Evolutionary conservation across 30 jellyfish, hydroid and myxozoan genomes (phyloP), one percentile per base, ranked within the genome.

Genomic region (Hydractinia echinata): DNA sequence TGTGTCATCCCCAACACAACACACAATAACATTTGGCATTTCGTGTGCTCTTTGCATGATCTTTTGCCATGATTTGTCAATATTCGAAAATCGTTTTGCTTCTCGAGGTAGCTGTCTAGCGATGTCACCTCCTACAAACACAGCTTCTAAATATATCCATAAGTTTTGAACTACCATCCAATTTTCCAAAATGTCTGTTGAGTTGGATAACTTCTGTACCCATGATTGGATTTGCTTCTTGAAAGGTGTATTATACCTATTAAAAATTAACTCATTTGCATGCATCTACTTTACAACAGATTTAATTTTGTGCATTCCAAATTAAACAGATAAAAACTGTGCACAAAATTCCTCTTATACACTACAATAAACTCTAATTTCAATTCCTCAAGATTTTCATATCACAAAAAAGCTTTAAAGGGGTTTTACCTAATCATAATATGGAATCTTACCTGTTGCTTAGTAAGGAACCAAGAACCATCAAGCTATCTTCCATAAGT

Each of bases 1-100:
- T 4, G 96, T 89, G 51, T 89, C 96, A 79, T 89, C 96, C 19
- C 96, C 96, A 53, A 85, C 95, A 89, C 96, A 89, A 58, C 96
- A 89, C 52, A 80, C 82, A 49, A 89, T 85, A 72, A 89, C 96
- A 85, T 89, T 89, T 50, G 95, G 88, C 8, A 76, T 79, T 50
- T 89, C 96, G 78, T 89, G 96, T 0, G 96, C 96, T 8, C 96
- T 76, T 54, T 84, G 83, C 96, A 89, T 89, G 7, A 89, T 89
- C 79, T 89, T 89, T 88, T 81, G 82, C 96, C 96, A 89, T 52
- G 96, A 89, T 76, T 89, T 89, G 66, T 89, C 96, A 56, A 89
- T 89, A 9, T 89, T 91, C 10, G 89, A 76, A 55, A 89, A 89
- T 21, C 96, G 62, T 66, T 89, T 89, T 5, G 96, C 96, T 72